phyloP scores from a whole-genome alignment of 2,797 vertebrate species.

The Takifugu rubripes region DNA sequence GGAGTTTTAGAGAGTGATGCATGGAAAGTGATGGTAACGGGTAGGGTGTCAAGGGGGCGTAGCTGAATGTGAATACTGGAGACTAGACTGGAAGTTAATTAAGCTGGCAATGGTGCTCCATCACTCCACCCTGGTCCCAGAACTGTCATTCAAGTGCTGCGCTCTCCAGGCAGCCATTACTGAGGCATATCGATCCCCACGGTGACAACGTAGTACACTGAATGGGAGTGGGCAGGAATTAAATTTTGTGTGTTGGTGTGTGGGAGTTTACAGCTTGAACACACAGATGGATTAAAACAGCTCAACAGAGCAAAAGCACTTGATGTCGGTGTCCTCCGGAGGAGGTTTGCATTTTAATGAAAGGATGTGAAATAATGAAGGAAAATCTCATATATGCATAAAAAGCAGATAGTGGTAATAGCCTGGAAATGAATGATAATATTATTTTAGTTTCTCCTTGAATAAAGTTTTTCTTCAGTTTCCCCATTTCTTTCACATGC shows the following conservation, averaged over 20 bases:
- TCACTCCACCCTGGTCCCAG: conserved; percentile 60
- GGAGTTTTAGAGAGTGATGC: conserved; percentile 12
- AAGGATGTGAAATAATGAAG: conserved; percentile 72
- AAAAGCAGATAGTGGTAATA: conserved; percentile 48
- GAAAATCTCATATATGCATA: conserved; percentile 68
- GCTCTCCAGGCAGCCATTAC: conserved; percentile 70
- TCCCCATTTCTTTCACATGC: not conserved
- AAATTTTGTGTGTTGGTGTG: conserved; percentile 5
- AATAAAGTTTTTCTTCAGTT: conserved; percentile 6
- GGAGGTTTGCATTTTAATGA: conserved; percentile 59
- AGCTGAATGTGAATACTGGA: conserved; percentile 55
- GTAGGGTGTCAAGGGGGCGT: conserved; percentile 1
- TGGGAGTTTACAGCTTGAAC: conserved; percentile 5
- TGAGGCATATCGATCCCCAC: conserved; percentile 59
- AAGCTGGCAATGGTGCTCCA: conserved; percentile 59
- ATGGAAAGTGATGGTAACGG: conserved; percentile 1
- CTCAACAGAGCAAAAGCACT: conserved; percentile 59
- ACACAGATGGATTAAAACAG: conserved; percentile 66
- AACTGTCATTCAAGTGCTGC: conserved; percentile 64
- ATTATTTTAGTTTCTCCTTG: conserved; percentile 16
- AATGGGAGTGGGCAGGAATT: conserved; percentile 41
- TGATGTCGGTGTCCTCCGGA: conserved; percentile 68
- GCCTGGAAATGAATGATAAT: conserved; percentile 33
- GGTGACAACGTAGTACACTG: conserved; percentile 54
- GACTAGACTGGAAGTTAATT: conserved; percentile 73